Base-by-base conservation (phyloP, 2,888 invertebrate species). In the Pseudococcus jackbeardsleyi region DNA sequence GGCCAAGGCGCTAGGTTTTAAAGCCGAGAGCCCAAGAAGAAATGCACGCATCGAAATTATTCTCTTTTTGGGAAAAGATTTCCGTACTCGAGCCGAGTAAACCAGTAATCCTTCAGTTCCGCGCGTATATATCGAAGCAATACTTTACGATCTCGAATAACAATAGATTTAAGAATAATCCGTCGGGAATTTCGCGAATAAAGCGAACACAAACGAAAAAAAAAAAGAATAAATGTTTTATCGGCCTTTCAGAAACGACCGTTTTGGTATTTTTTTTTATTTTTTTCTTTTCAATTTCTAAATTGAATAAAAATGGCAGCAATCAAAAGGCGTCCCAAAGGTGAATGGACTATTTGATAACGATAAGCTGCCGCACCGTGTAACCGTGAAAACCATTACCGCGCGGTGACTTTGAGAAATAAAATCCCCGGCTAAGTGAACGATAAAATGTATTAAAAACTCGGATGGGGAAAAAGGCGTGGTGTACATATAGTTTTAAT, bases 231-330 rank as follows among this genome's bases (percentile, higher is more conserved):
- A 42, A 42, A 42, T 79, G 42, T 42, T 42, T 39, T 79, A 79
- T 79, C 79, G 79, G 79, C 79, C 42, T 79, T 79, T 42, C n/a
- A 39, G 42, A 79, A 79, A 79, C 79, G 79, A 79, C 79, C 79
- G 79, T 79, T 79, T 79, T 42, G 79, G 42, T 79, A 79, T 79
- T 79, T 72, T 72, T 79, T 77, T 72, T 79, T 42, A 9, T 8
- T 79, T 42, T 77, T 79, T 79, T 79, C 79, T 79, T 79, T 79
- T 79, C 79, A 79, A 79, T 79, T 79, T 79, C 79, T 79, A 79
- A 79, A 79, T 79, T 79, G 79, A 79, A 79, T 79, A 79, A 79
- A 79, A 79, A 79, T 79, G 79, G 79, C 79, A 79, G 79, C 79
- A 79, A 79, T 79, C 79, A 79, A 79, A 79, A 79, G 42, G n/a